A percentile compares a stretch with the other conserved stretches of the same genome.
These are phyloP conservation scores for Nemotelus nigrinus DNA, from an alignment of 2,888 invertebrate species.

Conservation along the genomic window DNA sequence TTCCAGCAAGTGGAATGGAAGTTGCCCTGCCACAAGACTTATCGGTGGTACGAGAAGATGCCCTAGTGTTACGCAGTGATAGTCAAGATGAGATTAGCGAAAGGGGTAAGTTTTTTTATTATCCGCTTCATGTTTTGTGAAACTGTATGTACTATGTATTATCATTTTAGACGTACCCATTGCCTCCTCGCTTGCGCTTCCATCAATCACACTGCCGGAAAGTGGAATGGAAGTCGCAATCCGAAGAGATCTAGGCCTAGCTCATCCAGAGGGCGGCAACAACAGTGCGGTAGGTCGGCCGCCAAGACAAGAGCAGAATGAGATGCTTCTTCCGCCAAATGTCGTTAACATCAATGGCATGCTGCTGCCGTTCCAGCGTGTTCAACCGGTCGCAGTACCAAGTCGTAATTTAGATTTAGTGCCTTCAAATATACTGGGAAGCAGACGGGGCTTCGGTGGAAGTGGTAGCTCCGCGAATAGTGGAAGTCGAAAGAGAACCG, in stretches of 20 bases:
- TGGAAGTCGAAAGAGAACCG: conserved; percentile 60
- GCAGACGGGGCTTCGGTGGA: conserved; percentile 55
- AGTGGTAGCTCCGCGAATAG: conserved; percentile 49
- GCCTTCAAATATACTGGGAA: conserved; percentile 63
- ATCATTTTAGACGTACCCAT: conserved; percentile 45
- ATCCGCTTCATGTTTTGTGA: neutral
- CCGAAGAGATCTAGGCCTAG: conserved; percentile 59
- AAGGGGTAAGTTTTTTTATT: conserved; percentile 51
- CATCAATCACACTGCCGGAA: conserved; percentile 60
- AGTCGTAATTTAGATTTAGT: conserved; percentile 65
- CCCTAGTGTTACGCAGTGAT: conserved; percentile 60
- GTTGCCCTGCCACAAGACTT: conserved; percentile 65
- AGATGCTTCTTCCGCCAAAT: conserved; percentile 62
- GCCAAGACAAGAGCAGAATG: conserved; percentile 55
- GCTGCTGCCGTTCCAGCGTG: conserved; percentile 64
- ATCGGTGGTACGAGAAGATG: conserved; percentile 63
- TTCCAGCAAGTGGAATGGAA: conserved; percentile 60
- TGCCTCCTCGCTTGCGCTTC: conserved; percentile 58
- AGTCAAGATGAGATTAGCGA: conserved; percentile 58
- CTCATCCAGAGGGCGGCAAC: conserved; percentile 49
- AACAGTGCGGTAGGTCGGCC: neutral
- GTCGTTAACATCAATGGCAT: conserved; percentile 59
- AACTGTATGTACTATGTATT: neutral
- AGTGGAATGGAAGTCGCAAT: conserved; percentile 65
- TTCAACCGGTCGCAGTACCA: conserved; percentile 64